These are phyloP conservation scores for Drosophila pruinosa DNA, from an alignment of 1,140 invertebrate genomes.

Conservation along the genomic window DNA sequence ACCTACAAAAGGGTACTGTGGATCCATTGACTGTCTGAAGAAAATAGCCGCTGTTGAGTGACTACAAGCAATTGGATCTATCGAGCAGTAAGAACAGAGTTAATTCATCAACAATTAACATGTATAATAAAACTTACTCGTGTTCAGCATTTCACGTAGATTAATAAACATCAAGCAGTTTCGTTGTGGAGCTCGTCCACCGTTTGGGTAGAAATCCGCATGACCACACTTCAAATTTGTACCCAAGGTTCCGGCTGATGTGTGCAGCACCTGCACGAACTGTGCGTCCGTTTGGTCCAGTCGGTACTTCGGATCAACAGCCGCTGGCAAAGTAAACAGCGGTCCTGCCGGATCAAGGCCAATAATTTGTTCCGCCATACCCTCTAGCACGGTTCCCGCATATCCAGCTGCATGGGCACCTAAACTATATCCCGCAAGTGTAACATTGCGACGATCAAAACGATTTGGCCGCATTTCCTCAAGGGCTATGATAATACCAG, in stretches of 20 bases:
- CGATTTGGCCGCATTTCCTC: constrained; percentile 82
- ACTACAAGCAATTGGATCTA: constrained; percentile 87
- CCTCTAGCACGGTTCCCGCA: constrained; percentile 86
- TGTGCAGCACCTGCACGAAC: constrained; percentile 96
- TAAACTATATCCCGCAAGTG: constrained; percentile 92
- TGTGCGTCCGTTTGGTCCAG: constrained; percentile 89
- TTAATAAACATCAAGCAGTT: constrained; percentile 86
- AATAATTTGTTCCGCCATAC: constrained; percentile 82
- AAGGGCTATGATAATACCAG: constrained; percentile 85
- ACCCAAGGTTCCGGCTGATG: constrained; percentile 91
- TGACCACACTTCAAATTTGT: constrained; percentile 89
- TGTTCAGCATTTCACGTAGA: constrained; percentile 68
- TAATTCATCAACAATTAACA: neutral
- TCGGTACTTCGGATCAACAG: constrained; percentile 86
- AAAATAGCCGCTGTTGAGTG: constrained; percentile 88
- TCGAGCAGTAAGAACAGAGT: neutral
- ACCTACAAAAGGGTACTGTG: constrained; percentile 84
- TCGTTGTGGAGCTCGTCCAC: constrained; percentile 89
- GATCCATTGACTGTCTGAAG: constrained; percentile 87
- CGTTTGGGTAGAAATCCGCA: constrained; percentile 94
- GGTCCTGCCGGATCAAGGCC: constrained; percentile 93
- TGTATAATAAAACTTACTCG: constrained; percentile 45
- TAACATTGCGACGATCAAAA: constrained; percentile 84
- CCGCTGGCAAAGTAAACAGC: constrained; percentile 86
- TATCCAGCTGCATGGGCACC: constrained; percentile 95